A percentile compares a stretch with the other conserved stretches of the same genome.
These are phyloP conservation scores for Dichetophora obliterata DNA, from an alignment of 2,888 invertebrate genomes.

Conservation along the genomic window DNA sequence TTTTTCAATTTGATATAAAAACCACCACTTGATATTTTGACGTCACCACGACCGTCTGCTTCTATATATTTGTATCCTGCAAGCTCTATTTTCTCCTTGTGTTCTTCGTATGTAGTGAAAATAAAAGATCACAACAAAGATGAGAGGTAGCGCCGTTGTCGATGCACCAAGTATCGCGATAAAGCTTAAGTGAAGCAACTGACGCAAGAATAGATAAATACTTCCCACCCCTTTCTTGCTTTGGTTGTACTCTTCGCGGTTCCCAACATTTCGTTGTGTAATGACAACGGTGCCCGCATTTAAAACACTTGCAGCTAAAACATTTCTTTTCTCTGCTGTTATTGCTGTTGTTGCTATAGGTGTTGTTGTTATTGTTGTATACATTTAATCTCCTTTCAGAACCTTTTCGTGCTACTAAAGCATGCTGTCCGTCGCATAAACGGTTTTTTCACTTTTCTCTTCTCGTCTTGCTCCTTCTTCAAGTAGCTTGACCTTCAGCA, in stretches of 20 bases:
- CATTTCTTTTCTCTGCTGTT: too few species aligned
- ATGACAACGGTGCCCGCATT: constrained; percentile 19
- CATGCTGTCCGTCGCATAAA: too few species aligned
- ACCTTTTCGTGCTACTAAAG: too few species aligned
- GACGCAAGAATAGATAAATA: not conserved
- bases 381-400: too few species aligned
- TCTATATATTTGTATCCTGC: constrained; percentile 23
- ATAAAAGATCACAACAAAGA: not conserved
- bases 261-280: constrained; percentile 15
- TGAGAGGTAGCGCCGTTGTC: constrained; percentile 36
- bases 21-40: not conserved
- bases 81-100: constrained; percentile 12
- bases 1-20: constrained; percentile 25
- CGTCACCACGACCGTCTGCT: constrained; percentile 7
- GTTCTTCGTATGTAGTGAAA: not conserved
- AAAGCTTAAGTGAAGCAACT: not conserved
- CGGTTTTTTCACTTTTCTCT: not conserved
- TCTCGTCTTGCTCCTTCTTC: constrained; percentile 16
- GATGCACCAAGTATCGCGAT: constrained; percentile 24
- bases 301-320: constrained; percentile 26
- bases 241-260: not conserved
- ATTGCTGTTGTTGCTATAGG: too few species aligned
- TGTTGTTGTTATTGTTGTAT: too few species aligned
- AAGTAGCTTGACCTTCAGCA: constrained; percentile 7
- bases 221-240: not conserved